These are phyloP conservation scores for Pterocles orientalis DNA, from an alignment of 2,113 vertebrate genomes.

Conservation along the genomic window DNA sequence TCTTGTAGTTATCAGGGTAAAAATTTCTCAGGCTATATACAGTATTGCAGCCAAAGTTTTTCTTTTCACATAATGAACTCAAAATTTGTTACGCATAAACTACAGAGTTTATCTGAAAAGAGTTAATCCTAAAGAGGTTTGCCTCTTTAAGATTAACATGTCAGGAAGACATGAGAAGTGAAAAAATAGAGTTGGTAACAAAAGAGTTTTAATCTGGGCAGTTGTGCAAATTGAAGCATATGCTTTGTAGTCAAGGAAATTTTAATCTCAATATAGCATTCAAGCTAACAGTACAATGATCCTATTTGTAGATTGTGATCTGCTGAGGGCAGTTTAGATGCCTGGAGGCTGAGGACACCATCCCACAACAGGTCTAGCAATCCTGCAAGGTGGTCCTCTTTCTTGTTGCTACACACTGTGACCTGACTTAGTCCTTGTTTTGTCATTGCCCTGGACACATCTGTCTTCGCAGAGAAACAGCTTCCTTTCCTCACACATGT, in stretches of 20 bases:
- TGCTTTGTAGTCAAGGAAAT: background rate
- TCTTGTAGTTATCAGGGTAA: background rate
- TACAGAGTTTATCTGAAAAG: background rate
- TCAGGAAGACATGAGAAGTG: background rate
- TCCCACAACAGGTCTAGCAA: accelerated
- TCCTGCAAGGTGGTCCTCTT: background rate
- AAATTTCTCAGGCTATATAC: background rate
- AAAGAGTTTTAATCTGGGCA: background rate
- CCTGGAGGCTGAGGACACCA: background rate
- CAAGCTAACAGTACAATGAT: background rate
- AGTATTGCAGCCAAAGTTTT: background rate
- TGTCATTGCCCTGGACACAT: background rate
- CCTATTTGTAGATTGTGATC: background rate
- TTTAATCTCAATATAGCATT: background rate
- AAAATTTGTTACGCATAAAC: background rate
- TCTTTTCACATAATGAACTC: background rate
- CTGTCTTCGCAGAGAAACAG: background rate
- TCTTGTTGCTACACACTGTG: background rate
- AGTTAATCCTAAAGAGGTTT: background rate
- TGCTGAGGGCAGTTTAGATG: background rate
- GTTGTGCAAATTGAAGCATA: background rate
- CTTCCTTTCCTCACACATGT: background rate
- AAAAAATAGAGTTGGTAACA: background rate
- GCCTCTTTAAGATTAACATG: no score
- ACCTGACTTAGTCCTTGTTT: background rate